Evolutionary conservation across 2,113 vertebrate genomes (phyloP), one percentile per base, ranked within the genome.

Genomic region (Phylloscopus trochilus): DNA sequence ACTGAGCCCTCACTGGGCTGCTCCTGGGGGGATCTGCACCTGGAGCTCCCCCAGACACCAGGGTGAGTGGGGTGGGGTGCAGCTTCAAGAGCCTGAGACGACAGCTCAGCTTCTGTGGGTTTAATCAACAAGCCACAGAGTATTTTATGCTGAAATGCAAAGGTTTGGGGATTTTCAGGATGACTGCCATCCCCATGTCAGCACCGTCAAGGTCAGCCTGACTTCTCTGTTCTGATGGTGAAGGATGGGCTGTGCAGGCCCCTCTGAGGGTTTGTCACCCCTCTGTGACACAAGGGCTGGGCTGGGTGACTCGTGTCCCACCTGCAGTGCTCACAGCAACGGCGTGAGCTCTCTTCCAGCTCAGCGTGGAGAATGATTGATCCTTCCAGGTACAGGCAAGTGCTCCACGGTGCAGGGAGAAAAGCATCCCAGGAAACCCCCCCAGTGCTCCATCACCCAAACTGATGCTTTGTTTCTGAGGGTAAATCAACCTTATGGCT

Each of bases 401-500:
- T 20, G 43, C 72, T 92, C 63, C 59, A 28, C 0, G 4, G 63
- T 31, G 46, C 62, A 16, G 0, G 9, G 67, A 83, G 76, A 69
- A 88, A 51, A 44, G 56, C 72, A 62, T 44, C 62, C 20, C 69
- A 67, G 66, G 51, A 86, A 86, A 68, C 30, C 30, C 59, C 55
- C 51, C 23, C 37, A 17, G 79, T 5, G 6, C 72, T 91, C 86
- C 24, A 30, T 92, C 83, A 90, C 47, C 72, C 69, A 59, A 88
- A 77, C 22, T 0, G 7, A 78, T 72, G 93, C 62, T 92, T 76
- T 63, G n/a, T 73, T 88, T 77, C 28, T 27, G 73, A 93, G 80
- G 86, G 2, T 83, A 95, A 92, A 94, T 92, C 93, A 92, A 70
- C 83, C 47, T 59, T 85, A 68, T 23, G 51, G 59, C 85, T 82